Evolutionary conservation across 2,888 invertebrate genomes (phyloP), one percentile per base, ranked within the genome.

Genomic region (Drosophila kanekoi): DNA sequence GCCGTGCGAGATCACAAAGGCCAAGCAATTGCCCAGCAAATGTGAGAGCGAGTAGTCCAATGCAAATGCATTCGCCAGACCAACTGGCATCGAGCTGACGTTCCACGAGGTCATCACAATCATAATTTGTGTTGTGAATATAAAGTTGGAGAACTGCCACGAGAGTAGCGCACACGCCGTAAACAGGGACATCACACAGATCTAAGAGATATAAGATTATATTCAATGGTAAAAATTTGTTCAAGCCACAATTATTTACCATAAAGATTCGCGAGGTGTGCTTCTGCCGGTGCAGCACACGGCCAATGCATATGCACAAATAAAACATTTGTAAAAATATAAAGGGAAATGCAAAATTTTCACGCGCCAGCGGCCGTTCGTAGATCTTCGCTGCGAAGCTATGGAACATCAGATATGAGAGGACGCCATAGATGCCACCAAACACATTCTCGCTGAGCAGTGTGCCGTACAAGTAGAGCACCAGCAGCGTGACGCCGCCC

Each of bases 61-160:
- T 3, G 90, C 88, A 45, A 92, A 91, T 13, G 85, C 59, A 57
- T 86, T 90, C 14, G 87, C 80, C 18, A 95, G 93, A 0, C 94
- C 92, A 41, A 77, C 80, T 5, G 90, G 86, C 32, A 95, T 93
- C 0, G 94, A 92, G 63, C 92, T 92, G 0, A 94, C 83, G 87
- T 95, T 94, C 83, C 96, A 96, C 77, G 96, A 94, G 1, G 95
- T 92, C 83, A 96, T 95, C 72, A 97, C 93, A 4, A 96, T 95
- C 5, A 95, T 92, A 0, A 95, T 93, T 91, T 97, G 97, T 0
- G 96, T 96, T 4, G 96, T 93, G 79, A 97, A 94, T 61, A 97
- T 95, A 87, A 97, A 96, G 82, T 97, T 96, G 0, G 97, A 95
- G 93, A 98, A 97, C 92, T 97, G 96, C 95, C 96, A 96, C 77